phyloP scores from a whole-genome alignment of 1,140 invertebrate genomes.

The Zaprionus africanus region DNA sequence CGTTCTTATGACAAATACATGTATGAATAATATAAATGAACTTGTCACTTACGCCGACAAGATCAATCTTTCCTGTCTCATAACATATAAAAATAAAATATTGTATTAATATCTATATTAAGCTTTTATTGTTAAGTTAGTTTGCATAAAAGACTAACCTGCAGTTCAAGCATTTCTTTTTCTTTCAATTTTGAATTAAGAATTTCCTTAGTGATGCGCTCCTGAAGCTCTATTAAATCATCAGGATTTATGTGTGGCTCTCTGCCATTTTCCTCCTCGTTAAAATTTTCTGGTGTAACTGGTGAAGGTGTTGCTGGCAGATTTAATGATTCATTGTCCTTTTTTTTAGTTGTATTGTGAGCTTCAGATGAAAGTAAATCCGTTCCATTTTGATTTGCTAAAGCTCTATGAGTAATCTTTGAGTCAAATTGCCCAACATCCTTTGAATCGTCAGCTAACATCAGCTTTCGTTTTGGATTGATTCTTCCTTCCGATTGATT shows the following conservation, averaged over 20 bases:
- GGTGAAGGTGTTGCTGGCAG: constrained; percentile 22
- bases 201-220: constrained; percentile 82
- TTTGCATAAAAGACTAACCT: constrained; percentile 58
- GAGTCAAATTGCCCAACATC: constrained; percentile 6
- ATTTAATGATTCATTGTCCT: constrained; percentile 22
- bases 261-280: constrained; percentile 22
- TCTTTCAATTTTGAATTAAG: constrained; percentile 81
- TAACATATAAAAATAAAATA: no score
- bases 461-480: constrained; percentile 35
- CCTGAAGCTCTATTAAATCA: constrained; percentile 77
- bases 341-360: constrained; percentile 21
- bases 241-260: constrained; percentile 62
- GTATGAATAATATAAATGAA: no score
- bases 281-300: constrained; percentile 27
- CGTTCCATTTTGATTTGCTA: constrained; percentile 30
- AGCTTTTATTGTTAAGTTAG: no score
- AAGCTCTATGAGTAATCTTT: not conserved
- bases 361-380: constrained; percentile 1
- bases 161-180: constrained; percentile 80
- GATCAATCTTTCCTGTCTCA: no score
- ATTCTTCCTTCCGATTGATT: constrained; percentile 21
- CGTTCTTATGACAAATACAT: no score
- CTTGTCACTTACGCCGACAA: no score
- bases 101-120: no score
- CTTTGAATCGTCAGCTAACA: constrained; percentile 56